Conservation (phyloP, 1,140 invertebrate species). For the Ceratina japonica region DNA sequence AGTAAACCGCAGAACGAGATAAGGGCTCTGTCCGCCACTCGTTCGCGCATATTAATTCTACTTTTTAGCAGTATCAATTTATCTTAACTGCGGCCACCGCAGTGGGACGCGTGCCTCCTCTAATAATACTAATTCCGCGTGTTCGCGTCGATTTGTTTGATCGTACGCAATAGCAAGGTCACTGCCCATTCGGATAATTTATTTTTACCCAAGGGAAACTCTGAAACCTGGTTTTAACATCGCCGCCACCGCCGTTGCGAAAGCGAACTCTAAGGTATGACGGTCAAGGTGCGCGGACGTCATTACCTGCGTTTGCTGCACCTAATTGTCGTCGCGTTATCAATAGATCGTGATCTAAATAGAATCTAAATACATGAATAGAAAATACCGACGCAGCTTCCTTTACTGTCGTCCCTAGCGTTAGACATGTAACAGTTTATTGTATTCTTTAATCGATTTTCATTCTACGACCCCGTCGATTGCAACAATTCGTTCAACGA, state of each 20-base stretch:
- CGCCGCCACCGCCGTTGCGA: constrained; percentile 19
- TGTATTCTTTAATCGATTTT: too few relatives aligned
- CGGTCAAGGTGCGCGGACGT: constrained; percentile 34
- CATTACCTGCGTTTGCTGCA: not conserved
- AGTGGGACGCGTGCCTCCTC: not conserved
- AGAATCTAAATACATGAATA: too few relatives aligned
- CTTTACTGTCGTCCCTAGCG: too few relatives aligned
- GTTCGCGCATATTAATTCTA: not conserved
- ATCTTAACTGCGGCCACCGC: not conserved
- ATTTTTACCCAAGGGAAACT: constrained; percentile 46
- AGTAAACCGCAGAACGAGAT: too few relatives aligned
- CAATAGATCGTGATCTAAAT: too few relatives aligned
- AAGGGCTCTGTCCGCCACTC: too few relatives aligned
- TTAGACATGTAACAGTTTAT: too few relatives aligned
- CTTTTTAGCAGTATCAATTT: not conserved
- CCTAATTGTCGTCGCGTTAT: not conserved
- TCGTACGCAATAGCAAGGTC: constrained; percentile 57
- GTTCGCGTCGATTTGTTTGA: not conserved
- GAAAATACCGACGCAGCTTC: too few relatives aligned
- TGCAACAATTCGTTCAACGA: too few relatives aligned
- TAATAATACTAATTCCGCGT: constrained; percentile 39
- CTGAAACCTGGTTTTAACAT: constrained; percentile 14
- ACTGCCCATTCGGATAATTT: constrained; percentile 52
- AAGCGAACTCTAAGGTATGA: constrained; percentile 39
- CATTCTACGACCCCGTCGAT: too few relatives aligned